Evolutionary conservation across 2,797 vertebrate genomes (phyloP), one percentile per base, ranked within the genome.

Genomic region (Taeniopygia guttata): DNA sequence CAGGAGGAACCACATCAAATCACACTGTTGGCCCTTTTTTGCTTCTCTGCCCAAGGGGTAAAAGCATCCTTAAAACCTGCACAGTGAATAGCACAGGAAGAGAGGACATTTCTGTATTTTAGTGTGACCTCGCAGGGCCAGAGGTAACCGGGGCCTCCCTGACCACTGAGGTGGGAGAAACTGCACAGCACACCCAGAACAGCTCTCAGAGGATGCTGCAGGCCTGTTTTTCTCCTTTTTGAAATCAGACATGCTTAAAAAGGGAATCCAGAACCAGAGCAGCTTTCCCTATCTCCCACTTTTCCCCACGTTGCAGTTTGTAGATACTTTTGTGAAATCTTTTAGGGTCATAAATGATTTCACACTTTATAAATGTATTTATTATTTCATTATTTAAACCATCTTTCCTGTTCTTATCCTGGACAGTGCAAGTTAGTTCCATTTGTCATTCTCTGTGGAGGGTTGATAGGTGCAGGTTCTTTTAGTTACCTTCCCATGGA

Each of bases 91-190:
- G 52, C 32, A 40, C 49, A 40, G 16, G 4, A 3, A 22, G n/a
- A 54, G 51, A 18, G 38, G 21, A 16, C 1, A 1, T 3, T 11
- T 2, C 2, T 4, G 12, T 26, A 0, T 78, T 81, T 80, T 8
- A 30, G 23, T 4, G 1, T 21, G 17, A 25, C 20, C 29, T 34
- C 0, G 3, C 17, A 55, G 66, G 45, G 21, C 40, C 52, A 34
- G 48, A 21, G 40, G 55, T 4, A 7, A 2, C 13, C 46, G 67
- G 20, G 14, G 45, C 54, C 49, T 40, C 20, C 17, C 68, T 43
- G 43, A 5, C 38, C 23, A 16, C 40, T 26, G 68, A 5, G 11
- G 10, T 3, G 49, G 40, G 7, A n/a, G 5, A 8, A 34, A 2
- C 20, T 49, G 26, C 51, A 9, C 7, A 49, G 23, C 5, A 45